Conservation (phyloP, 2,888 invertebrate species). For the Apotomis betuletana region DNA sequence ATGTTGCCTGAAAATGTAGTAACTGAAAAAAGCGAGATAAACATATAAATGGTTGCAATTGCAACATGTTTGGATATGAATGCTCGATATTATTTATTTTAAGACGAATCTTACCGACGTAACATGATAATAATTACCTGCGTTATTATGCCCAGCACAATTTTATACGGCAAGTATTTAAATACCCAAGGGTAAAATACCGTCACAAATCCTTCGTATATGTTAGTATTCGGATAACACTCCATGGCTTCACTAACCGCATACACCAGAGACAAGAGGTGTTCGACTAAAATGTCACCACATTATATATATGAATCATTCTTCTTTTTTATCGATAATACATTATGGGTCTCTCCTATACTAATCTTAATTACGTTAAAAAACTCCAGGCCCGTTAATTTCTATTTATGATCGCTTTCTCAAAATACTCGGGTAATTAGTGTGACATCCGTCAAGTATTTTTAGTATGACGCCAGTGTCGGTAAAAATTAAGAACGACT, state of each 20-base stretch:
- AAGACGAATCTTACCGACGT: not conserved
- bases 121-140: slow-evolving; percentile 57
- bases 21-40: slow-evolving; percentile 61
- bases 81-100: not conserved
- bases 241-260: slow-evolving; percentile 63
- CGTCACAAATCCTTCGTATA: slow-evolving; percentile 65
- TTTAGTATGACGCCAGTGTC: no score
- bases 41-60: not conserved
- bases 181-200: slow-evolving; percentile 76
- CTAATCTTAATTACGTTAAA: no score
- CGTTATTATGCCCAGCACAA: slow-evolving; percentile 61
- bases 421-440: no score
- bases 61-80: not conserved
- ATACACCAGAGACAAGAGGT: slow-evolving; percentile 67
- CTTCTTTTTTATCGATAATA: no score
- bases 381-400: no score
- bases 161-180: slow-evolving; percentile 62
- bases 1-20: slow-evolving; percentile 86
- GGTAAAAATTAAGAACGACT: no score
- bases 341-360: no score
- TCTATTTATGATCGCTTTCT: no score
- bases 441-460: no score
- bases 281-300: slow-evolving; percentile 65
- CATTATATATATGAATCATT: not conserved
- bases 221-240: slow-evolving; percentile 53